phyloP scores from a whole-genome alignment of 1,140 invertebrate species.

The Epicauta chinensis region DNA sequence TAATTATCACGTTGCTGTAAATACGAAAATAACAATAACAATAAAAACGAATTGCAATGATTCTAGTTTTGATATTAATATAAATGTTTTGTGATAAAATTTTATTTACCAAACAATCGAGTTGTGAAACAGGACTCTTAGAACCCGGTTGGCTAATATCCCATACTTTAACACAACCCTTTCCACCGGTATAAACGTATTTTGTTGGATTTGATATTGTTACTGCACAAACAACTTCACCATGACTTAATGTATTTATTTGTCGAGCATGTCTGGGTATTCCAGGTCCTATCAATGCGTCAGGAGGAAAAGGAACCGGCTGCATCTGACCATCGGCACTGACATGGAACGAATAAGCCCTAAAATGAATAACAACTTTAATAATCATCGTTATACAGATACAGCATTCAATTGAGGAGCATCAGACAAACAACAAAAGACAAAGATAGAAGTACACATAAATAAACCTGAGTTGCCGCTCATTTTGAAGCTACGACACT shows the following conservation, averaged over 20 bases:
- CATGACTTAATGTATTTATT: constrained; percentile 88
- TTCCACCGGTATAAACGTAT: constrained; percentile 97
- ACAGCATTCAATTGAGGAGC: too few relatives aligned
- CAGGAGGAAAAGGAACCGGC: constrained; percentile 92
- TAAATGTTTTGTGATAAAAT: background rate
- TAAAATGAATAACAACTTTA: constrained; percentile 39
- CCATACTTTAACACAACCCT: constrained; percentile 98
- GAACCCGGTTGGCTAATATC: constrained; percentile 77
- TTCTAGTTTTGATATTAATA: background rate
- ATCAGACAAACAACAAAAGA: too few relatives aligned
- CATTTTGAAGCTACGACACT: too few relatives aligned
- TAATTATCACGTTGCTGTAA: constrained; percentile 90
- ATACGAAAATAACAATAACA: constrained; percentile 19
- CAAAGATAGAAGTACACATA: too few relatives aligned
- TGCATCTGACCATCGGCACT: constrained; percentile 83
- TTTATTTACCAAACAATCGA: constrained; percentile 80
- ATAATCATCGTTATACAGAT: background rate
- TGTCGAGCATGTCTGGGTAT: constrained; percentile 87
- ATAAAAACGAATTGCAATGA: too few relatives aligned
- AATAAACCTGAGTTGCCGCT: too few relatives aligned
- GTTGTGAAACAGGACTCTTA: constrained; percentile 80
- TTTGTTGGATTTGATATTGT: constrained; percentile 86
- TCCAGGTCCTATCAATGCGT: constrained; percentile 85
- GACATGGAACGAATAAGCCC: constrained; percentile 90
- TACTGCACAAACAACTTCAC: constrained; percentile 88